Evolutionary conservation across 2,113 vertebrate genomes (phyloP).

Genomic region (Brachyhypopomus occidentalis): DNA sequence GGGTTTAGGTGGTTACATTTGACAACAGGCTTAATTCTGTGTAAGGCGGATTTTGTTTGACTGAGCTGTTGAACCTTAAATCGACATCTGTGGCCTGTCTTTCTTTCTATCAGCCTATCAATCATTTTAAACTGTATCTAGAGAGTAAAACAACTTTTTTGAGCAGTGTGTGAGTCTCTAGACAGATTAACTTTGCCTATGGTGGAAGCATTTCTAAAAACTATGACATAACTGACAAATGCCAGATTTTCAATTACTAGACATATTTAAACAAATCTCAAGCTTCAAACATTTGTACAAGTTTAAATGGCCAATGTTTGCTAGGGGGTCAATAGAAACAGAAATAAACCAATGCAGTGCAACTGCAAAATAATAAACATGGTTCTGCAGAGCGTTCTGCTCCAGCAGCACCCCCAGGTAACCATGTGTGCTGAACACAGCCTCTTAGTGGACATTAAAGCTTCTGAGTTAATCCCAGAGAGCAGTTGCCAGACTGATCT

Average conservation of each 20-base stretch:
- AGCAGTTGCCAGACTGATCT: conserved; percentile 1
- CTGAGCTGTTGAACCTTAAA: conserved; percentile 66
- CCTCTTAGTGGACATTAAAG: conserved; percentile 1
- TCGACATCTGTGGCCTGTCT: conserved; percentile 49
- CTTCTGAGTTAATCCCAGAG: neutral
- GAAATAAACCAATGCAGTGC: no score
- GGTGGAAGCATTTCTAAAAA: neutral
- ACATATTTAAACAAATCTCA: no score
- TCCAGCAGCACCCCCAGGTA: neutral
- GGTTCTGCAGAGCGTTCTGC: no score
- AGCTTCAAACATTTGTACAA: no score
- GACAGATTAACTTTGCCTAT: neutral
- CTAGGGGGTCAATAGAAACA: no score
- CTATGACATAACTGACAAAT: neutral
- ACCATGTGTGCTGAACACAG: conserved; percentile 11
- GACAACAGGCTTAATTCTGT: conserved; percentile 71
- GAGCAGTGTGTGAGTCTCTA: neutral
- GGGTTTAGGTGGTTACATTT: conserved; percentile 61
- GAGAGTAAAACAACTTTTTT: neutral
- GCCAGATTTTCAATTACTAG: neutral
- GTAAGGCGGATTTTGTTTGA: conserved; percentile 74
- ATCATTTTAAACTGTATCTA: neutral
- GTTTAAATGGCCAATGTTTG: no score
- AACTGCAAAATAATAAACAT: no score
- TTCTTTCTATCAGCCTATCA: conserved; percentile 18